Evolutionary conservation across 2,888 invertebrate genomes (phyloP).

Genomic region (Operophtera brumata): DNA sequence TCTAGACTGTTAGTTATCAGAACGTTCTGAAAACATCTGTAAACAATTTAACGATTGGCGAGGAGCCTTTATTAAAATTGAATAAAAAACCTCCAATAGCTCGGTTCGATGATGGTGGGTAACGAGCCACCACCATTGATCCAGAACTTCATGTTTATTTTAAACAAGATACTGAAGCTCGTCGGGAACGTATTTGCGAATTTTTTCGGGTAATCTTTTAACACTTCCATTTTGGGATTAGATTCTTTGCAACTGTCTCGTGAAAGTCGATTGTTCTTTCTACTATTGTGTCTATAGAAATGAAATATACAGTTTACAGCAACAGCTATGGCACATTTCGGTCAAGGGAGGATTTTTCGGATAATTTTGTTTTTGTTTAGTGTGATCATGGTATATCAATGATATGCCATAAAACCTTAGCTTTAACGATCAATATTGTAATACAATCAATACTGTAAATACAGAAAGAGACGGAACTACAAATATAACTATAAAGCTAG

Average conservation of each 20-base stretch:
- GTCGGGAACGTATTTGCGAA: conserved; percentile 33
- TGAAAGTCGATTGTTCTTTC: conserved; percentile 20
- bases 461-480: too few species aligned
- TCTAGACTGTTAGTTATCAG: too few species aligned
- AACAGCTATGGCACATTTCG: not conserved
- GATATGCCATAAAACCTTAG: too few species aligned
- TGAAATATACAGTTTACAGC: conserved; percentile 3
- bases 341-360: not conserved
- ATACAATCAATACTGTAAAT: too few species aligned
- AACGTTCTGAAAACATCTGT: too few species aligned
- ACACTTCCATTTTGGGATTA: conserved; percentile 29
- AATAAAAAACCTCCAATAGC: conserved; percentile 39
- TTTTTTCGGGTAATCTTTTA: conserved; percentile 41
- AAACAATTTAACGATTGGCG: too few species aligned
- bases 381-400: too few species aligned
- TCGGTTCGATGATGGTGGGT: too few species aligned
- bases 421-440: too few species aligned
- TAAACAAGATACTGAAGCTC: conserved; percentile 34
- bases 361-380: not conserved
- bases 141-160: conserved; percentile 37
- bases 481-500: too few species aligned
- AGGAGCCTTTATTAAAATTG: too few species aligned
- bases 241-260: conserved; percentile 24
- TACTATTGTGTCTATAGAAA: conserved; percentile 11
- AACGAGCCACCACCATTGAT: conserved; percentile 25